Evolutionary conservation across 1,140 invertebrate genomes (phyloP), one percentile per base, ranked within the genome.

Genomic region (Plutomurus gul): DNA sequence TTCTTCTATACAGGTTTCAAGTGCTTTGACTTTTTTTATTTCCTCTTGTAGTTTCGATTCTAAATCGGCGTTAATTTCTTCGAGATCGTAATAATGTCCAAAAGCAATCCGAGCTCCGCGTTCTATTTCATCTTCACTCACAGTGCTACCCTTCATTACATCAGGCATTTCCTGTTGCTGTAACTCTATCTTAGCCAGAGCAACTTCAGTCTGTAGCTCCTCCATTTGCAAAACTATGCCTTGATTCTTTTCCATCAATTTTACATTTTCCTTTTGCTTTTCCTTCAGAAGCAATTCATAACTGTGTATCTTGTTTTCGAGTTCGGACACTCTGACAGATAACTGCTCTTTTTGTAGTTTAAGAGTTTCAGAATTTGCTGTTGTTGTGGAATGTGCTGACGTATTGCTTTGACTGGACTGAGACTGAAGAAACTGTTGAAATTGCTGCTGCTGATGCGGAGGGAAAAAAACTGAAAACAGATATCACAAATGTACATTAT

Each of bases 221-320:
- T 75, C 27, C 6, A 73, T 49, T 78, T 49, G n/a, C 18, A 47
- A 16, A 36, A 25, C 10, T n/a, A 72, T 11, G 27, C 22, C 70
- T 39, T 79, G 43, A 71, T 75, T 75, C 51, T 79, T 51, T 18
- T 65, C 51, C 22, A 46, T 51, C n/a, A 79, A 20, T 18, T 79
- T 46, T 47, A 18, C 37, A 75, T 74, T 79, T 37, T 37, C 30
- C 47, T 75, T 27, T 47, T 76, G 30, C 36, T 75, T 76, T 20
- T 33, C n/a, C 5, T 36, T 20, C 2, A 78, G n/a, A 37, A 33
- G 10, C 13, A 70, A 39, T 13, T 79, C 72, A 36, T 40, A 75
- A 18, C 16, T 56, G 4, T 30, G 39, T 16, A 79, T 20, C 27
- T 79, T 79, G 6, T 75, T 51, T 36, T 76, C 73, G 8, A 75